phyloP scores from a whole-genome alignment of 1,140 invertebrate species.

The Musca vetustissima region DNA sequence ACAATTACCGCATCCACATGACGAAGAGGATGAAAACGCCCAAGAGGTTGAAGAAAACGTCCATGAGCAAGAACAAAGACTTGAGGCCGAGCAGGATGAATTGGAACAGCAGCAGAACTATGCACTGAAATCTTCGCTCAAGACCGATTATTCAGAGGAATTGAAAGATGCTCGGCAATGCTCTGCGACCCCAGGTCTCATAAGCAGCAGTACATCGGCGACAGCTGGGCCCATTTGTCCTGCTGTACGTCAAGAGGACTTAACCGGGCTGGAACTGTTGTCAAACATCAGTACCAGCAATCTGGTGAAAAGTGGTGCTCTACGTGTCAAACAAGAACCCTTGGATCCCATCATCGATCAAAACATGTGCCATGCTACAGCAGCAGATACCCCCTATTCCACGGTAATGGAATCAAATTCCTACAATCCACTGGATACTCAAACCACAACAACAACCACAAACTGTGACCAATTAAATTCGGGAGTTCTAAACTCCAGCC shows the following conservation, averaged over 20 bases:
- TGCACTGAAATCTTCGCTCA: not conserved
- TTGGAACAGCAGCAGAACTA: not conserved
- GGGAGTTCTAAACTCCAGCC: not conserved
- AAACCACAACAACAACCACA: not conserved
- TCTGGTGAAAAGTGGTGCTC: constrained; percentile 58
- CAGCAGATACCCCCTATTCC: not conserved
- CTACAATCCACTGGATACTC: not conserved
- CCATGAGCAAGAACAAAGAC: not conserved
- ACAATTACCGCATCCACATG: not conserved
- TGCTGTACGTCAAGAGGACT: constrained; percentile 59
- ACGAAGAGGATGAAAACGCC: not conserved
- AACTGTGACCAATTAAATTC: not conserved
- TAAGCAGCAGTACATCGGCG: constrained; percentile 9
- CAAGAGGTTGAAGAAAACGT: constrained; percentile 10
- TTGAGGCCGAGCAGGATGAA: not conserved
- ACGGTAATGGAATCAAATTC: constrained; percentile 10
- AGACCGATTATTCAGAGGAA: not conserved
- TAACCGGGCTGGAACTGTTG: constrained; percentile 77
- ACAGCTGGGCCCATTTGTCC: not conserved
- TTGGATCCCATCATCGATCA: constrained; percentile 36
- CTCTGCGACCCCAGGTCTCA: not conserved
- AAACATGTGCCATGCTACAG: constrained; percentile 7
- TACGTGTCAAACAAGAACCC: constrained; percentile 53
- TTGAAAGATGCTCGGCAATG: too few relatives aligned
- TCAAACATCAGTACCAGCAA: constrained; percentile 78